phyloP scores from a whole-genome alignment of 2,888 invertebrate species.

The Cephus rjabovi region DNA sequence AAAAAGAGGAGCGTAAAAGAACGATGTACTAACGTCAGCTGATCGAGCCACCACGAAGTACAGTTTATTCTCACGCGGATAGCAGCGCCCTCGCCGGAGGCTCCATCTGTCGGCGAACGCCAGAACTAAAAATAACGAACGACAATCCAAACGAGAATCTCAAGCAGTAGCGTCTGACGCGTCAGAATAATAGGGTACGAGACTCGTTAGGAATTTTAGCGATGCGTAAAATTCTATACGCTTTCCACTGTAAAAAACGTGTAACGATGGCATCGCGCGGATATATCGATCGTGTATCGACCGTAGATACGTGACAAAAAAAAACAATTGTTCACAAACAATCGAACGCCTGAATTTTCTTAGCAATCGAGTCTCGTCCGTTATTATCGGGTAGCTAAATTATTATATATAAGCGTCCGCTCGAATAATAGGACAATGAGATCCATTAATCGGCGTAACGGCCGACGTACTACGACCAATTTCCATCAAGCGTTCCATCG shows the following conservation, averaged over 20 bases:
- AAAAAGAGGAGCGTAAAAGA: not conserved
- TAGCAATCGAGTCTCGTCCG: not conserved
- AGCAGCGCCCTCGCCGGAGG: not conserved
- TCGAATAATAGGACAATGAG: constrained; percentile 9
- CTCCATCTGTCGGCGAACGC: not conserved
- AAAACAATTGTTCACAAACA: too few relatives aligned
- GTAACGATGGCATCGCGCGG: not conserved
- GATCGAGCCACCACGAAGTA: not conserved
- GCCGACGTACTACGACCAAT: constrained; percentile 5
- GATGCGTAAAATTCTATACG: constrained; percentile 42
- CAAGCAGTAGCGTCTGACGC: constrained; percentile 11
- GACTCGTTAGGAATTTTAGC: constrained; percentile 34
- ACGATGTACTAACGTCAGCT: not conserved
- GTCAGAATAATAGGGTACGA: constrained; percentile 10
- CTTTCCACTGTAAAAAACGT: not conserved
- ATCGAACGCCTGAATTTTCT: not conserved
- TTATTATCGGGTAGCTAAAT: not conserved
- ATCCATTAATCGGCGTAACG: constrained; percentile 6
- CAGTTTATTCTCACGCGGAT: not conserved
- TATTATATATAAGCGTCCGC: not conserved
- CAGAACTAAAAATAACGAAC: constrained; percentile 5
- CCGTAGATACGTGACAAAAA: not conserved
- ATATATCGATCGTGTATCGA: not conserved
- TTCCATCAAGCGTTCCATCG: constrained; percentile 13
- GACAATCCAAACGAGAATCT: constrained; percentile 11